Evolutionary conservation across 2,113 vertebrate species (phyloP).

Genomic region (Larimichthys crocea): DNA sequence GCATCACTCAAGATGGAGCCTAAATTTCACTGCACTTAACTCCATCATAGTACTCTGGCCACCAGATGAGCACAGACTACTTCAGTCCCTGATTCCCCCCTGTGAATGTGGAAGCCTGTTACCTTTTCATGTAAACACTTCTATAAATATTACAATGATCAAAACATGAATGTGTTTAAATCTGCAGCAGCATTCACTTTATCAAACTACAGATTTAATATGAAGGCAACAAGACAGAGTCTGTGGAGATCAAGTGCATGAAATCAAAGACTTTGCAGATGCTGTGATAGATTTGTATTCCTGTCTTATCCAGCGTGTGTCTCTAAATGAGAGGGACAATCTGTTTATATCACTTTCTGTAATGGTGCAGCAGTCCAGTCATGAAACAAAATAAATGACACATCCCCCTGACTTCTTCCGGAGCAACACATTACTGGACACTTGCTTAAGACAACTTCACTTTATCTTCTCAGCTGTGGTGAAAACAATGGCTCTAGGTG

Average conservation of each 20-base stretch:
- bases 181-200: constrained; percentile 3
- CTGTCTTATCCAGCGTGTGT: constrained; percentile 5
- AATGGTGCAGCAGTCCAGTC: not conserved
- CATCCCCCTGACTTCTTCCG: constrained; percentile 9
- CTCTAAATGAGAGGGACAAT: constrained; percentile 58
- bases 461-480: constrained; percentile 38
- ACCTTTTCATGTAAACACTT: constrained; percentile 29
- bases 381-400: constrained; percentile 38
- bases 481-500: constrained; percentile 57
- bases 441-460: constrained; percentile 21
- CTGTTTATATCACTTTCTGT: constrained; percentile 56
- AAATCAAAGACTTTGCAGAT: constrained; percentile 34
- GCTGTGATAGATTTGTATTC: constrained; percentile 42
- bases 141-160: constrained; percentile 17
- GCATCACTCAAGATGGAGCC: constrained; percentile 73
- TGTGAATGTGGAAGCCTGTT: constrained; percentile 1
- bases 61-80: constrained; percentile 14
- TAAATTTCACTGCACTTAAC: constrained; percentile 64
- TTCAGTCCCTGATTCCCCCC: constrained; percentile 20
- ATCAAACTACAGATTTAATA: constrained; percentile 13
- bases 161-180: constrained; percentile 17
- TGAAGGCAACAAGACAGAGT: constrained; percentile 46
- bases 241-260: not conserved
- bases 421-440: constrained; percentile 21
- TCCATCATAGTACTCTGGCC: constrained; percentile 30